Evolutionary conservation across 2,888 invertebrate genomes (phyloP), one percentile per base, ranked within the genome.

Genomic region (Ennomos fuscantarius): DNA sequence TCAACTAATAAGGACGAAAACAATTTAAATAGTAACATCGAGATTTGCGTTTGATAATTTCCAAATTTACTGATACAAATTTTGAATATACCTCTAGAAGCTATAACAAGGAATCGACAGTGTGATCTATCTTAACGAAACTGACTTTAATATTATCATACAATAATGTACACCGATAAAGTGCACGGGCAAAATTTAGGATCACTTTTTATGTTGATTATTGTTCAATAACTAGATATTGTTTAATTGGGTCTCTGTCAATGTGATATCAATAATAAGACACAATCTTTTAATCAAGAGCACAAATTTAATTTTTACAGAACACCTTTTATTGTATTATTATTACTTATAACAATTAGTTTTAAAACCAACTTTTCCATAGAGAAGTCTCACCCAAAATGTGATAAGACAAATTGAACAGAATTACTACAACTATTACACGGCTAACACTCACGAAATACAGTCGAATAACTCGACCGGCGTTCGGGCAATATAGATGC

Each of bases 11-110:
- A 47, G 46, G 55, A 56, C 42, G 24, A 54, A 59, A 65, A 55
- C 40, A 60, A 61, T 55, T 52, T 56, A 12, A 79, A 82, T 86
- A 81, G 78, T 84, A 81, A 86, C 80, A 76, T 81, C 76, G 74
- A 83, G 80, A 79, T 75, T 82, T 77, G 70, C 68, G 48, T 57
- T 50, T 50, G 76, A 73, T 58, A 75, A 72, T 74, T 76, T 74
- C 61, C 69, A 79, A 80, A 74, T 72, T 73, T 78, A 77, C 66
- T 72, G 69, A 72, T 74, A 79, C 74, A 78, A 85, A 82, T 83
- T 86, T 86, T 80, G 78, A 81, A 79, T 78, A 77, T 77, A 83
- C 65, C 78, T 72, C 85, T 86, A 86, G 81, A 87, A 87, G 87
- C 84, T 70, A 82, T 78, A 79, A 81, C 78, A 76, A 79, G 79